Conservation (phyloP, 2,888 invertebrate genomes). For the Anticlea derivata region DNA sequence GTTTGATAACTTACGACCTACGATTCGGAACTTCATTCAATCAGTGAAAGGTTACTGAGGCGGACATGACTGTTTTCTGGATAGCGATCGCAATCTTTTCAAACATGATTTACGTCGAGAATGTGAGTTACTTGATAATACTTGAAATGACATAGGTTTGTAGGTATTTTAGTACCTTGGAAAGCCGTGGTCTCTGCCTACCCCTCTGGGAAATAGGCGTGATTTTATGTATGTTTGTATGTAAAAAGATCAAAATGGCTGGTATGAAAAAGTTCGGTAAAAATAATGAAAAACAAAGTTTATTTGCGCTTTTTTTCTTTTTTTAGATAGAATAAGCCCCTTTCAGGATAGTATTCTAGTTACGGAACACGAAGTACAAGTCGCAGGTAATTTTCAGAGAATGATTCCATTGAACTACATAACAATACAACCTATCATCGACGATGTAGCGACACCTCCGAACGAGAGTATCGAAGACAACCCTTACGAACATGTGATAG, state of each 20-base stretch:
- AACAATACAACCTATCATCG: constrained; percentile 37
- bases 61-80: constrained; percentile 53
- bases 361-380: not conserved
- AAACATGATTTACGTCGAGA: constrained; percentile 48
- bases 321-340: too few species aligned
- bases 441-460: constrained; percentile 32
- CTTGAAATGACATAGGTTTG: too few species aligned
- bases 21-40: constrained; percentile 42
- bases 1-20: constrained; percentile 57
- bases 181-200: too few species aligned
- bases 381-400: constrained; percentile 46
- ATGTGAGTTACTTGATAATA: constrained; percentile 45
- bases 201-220: too few species aligned
- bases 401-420: constrained; percentile 50
- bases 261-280: too few species aligned
- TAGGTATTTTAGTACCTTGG: too few species aligned
- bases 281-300: too few species aligned
- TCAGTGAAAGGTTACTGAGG: constrained; percentile 39
- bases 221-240: too few species aligned
- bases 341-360: too few species aligned
- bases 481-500: constrained; percentile 45
- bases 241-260: too few species aligned
- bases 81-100: constrained; percentile 45
- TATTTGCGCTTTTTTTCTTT: too few species aligned
- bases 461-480: constrained; percentile 38